A percentile compares a stretch with the other conserved stretches of the same genome.
These are phyloP conservation scores for Zaprionus lineosus DNA, from an alignment of 2,888 invertebrate genomes.

Conservation along the genomic window DNA sequence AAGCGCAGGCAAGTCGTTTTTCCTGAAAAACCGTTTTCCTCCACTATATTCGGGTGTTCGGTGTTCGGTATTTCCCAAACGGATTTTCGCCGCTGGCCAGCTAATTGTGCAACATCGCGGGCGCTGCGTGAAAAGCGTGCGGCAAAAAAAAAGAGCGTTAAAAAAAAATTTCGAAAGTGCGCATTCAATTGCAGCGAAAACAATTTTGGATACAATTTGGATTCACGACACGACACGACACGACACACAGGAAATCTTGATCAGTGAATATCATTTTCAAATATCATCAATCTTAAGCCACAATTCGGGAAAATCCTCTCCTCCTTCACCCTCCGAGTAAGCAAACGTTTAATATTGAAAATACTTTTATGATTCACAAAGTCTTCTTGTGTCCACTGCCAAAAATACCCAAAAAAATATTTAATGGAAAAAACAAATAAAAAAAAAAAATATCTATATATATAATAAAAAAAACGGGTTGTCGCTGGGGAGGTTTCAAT, in stretches of 20 bases:
- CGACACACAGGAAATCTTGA: conserved; percentile 19
- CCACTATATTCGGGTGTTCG: conserved; percentile 26
- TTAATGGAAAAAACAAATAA: background rate
- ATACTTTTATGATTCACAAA: conserved; percentile 6
- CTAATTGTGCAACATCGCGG: conserved; percentile 43
- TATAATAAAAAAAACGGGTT: too few relatives aligned
- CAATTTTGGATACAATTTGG: conserved; percentile 13
- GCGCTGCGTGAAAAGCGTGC: conserved; percentile 36
- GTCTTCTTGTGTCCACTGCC: too few relatives aligned
- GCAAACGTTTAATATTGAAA: conserved; percentile 6
- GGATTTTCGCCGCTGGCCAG: conserved; percentile 29
- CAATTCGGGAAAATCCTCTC: too few relatives aligned
- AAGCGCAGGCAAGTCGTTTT: conserved; percentile 32
- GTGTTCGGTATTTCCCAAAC: too few relatives aligned
- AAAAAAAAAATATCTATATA: too few relatives aligned
- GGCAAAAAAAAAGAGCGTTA: background rate
- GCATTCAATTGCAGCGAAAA: conserved; percentile 21
- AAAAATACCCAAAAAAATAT: too few relatives aligned
- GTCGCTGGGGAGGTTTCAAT: too few relatives aligned
- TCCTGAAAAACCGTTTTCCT: conserved; percentile 30
- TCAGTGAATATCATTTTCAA: conserved; percentile 2
- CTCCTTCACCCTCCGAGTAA: too few relatives aligned
- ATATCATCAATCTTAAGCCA: too few relatives aligned
- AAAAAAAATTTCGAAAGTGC: conserved; percentile 57
- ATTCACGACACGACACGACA: conserved; percentile 29